These are phyloP conservation scores for Ptiloglossa arizonensis DNA, from an alignment of 1,140 invertebrate genomes.

Conservation along the genomic window DNA sequence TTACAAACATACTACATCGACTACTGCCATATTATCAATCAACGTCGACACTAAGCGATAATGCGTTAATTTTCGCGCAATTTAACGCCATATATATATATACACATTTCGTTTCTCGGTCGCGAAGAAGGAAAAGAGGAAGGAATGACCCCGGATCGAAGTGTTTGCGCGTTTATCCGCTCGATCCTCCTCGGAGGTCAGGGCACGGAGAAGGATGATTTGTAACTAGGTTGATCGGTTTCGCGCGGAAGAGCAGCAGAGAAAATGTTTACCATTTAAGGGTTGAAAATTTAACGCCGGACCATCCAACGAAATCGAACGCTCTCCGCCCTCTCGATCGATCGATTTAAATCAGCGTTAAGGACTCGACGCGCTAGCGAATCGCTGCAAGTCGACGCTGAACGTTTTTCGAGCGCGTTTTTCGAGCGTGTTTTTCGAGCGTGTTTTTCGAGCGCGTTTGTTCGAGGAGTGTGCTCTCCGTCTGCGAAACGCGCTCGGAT, in stretches of 20 bases:
- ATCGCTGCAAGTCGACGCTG: not conserved
- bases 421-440: too few relatives aligned
- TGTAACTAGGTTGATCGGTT: constrained; percentile 41
- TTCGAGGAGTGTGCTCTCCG: too few relatives aligned
- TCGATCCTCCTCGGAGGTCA: not conserved
- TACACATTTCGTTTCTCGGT: constrained; percentile 24
- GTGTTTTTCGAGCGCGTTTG: not conserved
- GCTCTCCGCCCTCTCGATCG: not conserved
- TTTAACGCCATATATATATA: too few relatives aligned
- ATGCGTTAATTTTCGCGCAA: constrained; percentile 51
- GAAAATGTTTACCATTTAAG: constrained; percentile 30
- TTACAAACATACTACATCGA: too few relatives aligned
- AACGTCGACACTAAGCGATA: too few relatives aligned
- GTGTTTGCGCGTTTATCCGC: constrained; percentile 31
- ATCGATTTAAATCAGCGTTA: constrained; percentile 10
- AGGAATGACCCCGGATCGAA: too few relatives aligned
- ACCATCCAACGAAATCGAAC: not conserved
- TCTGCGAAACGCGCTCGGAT: too few relatives aligned
- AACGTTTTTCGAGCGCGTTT: not conserved
- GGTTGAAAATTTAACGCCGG: constrained; percentile 6
- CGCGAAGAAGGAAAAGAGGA: not conserved
- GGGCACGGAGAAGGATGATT: constrained; percentile 17
- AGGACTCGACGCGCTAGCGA: not conserved
- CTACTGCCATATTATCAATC: too few relatives aligned
- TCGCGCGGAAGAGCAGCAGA: not conserved